Evolutionary conservation across 1,140 invertebrate genomes (phyloP).

Genomic region (Trichonephila clavipes): DNA sequence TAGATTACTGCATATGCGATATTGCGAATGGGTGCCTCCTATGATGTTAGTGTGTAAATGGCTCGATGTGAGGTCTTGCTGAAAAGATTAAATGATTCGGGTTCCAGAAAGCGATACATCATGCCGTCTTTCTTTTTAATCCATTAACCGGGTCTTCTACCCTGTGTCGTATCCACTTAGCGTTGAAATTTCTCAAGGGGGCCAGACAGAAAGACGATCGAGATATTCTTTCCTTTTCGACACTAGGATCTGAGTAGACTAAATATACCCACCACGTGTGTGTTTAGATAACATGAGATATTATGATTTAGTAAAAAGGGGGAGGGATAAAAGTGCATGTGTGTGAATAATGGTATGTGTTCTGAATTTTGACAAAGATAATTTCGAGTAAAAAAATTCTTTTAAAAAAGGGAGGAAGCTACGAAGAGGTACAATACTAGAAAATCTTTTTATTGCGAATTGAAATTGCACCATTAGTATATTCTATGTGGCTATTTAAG

Average conservation of each 20-base stretch:
- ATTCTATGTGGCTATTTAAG: too few relatives aligned
- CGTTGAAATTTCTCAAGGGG: slow-evolving; percentile 32
- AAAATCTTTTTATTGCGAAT: too few relatives aligned
- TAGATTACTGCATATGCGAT: slow-evolving; percentile 34
- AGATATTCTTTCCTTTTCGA: slow-evolving; percentile 17
- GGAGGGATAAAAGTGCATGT: not conserved
- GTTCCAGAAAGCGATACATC: not conserved
- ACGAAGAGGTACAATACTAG: not conserved
- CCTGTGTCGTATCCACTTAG: not conserved
- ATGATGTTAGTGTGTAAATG: not conserved
- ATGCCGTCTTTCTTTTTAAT: not conserved
- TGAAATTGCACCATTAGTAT: too few relatives aligned
- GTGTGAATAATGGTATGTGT: not conserved
- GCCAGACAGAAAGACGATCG: not conserved
- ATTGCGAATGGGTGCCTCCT: slow-evolving; percentile 14
- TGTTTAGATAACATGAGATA: not conserved
- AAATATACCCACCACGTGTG: slow-evolving; percentile 21
- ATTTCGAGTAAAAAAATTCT: not conserved
- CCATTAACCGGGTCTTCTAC: slow-evolving; percentile 14
- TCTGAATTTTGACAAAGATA: not conserved
- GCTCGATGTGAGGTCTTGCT: slow-evolving; percentile 50
- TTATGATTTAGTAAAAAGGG: not conserved
- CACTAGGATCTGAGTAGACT: not conserved
- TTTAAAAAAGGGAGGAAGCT: not conserved
- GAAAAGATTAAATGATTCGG: slow-evolving; percentile 39